Percentiles rank a stretch among this genome's conserved stretches.
These are phyloP conservation scores for Nematostella vectensis DNA, from an alignment of 92 coral and sea anemone genomes.

Conservation along the genomic window DNA sequence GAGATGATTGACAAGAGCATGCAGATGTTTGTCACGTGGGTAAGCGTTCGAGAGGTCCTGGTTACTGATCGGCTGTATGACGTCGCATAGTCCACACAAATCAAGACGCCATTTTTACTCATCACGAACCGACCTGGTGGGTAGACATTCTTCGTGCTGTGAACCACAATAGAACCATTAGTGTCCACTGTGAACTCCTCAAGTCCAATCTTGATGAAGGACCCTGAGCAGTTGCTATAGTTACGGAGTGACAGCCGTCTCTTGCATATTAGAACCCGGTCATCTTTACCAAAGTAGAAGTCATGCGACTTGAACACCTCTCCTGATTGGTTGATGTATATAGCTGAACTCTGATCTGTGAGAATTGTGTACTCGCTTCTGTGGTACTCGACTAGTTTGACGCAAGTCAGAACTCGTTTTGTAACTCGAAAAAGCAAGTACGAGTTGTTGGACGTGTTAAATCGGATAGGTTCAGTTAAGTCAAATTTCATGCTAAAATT, in stretches of 20 bases:
- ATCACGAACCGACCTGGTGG: conserved; percentile 5
- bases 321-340: conserved; percentile 9
- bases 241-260: background rate
- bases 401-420: conserved; percentile 9
- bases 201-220: conserved; percentile 8
- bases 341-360: conserved; percentile 9
- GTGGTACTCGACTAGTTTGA: background rate
- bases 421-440: background rate
- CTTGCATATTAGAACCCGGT: background rate
- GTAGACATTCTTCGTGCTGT: conserved; percentile 8
- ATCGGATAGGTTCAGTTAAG: conserved; percentile 5
- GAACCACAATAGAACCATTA: conserved; percentile 19
- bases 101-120: conserved; percentile 5
- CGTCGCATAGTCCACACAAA: conserved; percentile 8
- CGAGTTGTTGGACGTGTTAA: background rate
- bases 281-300: conserved; percentile 3
- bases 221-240: conserved; percentile 17
- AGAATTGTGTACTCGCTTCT: conserved; percentile 11
- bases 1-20: conserved; percentile 21
- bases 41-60: background rate
- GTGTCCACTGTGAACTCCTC: conserved; percentile 7
- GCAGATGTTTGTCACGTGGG: conserved; percentile 3
- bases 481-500: background rate
- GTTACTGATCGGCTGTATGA: background rate
- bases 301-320: conserved; percentile 8